Conservation (phyloP, 2,113 vertebrate genomes). For the Agapornis roseicollis region DNA sequence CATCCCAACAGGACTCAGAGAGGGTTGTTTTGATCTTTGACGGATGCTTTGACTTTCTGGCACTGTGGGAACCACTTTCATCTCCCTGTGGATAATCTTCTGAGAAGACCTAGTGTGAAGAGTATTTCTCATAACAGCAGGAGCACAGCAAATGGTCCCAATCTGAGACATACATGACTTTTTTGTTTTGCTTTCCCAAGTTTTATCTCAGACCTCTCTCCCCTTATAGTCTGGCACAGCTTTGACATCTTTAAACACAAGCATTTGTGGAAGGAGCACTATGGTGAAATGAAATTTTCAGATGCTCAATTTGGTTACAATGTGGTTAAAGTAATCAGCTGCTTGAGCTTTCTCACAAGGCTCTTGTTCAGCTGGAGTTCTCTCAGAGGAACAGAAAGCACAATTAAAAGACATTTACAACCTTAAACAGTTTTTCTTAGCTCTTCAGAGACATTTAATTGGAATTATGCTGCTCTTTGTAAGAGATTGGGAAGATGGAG, state of each 20-base stretch:
- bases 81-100: constrained; percentile 34
- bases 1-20: background rate
- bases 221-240: background rate
- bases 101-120: constrained; percentile 35
- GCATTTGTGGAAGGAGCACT: background rate
- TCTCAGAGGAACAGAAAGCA: constrained; percentile 21
- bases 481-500: background rate
- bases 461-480: background rate
- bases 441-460: background rate
- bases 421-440: background rate
- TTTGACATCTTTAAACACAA: constrained; percentile 36
- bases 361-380: constrained; percentile 8
- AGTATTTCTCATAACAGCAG: background rate
- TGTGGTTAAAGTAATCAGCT: constrained; percentile 16
- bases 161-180: background rate
- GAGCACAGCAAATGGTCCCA: constrained; percentile 18
- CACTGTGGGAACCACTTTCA: background rate
- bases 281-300: constrained; percentile 33
- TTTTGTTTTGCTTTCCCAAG: constrained; percentile 49
- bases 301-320: constrained; percentile 49
- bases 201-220: constrained; percentile 14
- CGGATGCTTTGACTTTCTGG: constrained; percentile 6
- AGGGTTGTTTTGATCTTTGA: background rate
- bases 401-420: constrained; percentile 25
- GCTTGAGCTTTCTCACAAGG: constrained; percentile 24